Conservation (phyloP, 2,888 invertebrate species). For the Apodemia mormo region DNA sequence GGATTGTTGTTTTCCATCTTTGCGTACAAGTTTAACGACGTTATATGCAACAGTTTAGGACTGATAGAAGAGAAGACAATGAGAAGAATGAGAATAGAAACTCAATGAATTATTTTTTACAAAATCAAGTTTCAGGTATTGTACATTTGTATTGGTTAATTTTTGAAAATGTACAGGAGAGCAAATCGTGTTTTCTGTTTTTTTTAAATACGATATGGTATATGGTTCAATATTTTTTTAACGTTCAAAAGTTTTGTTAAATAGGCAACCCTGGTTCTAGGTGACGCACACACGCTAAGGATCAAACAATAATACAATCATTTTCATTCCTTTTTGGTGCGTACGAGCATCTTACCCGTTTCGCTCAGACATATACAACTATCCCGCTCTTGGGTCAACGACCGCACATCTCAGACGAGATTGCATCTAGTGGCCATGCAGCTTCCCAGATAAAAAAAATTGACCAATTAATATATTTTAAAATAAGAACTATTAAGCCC, state of each 20-base stretch:
- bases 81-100: too few relatives aligned
- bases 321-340: conserved; percentile 79
- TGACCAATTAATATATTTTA: conserved; percentile 69
- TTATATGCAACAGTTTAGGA: too few relatives aligned
- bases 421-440: conserved; percentile 78
- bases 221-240: not conserved
- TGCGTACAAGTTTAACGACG: too few relatives aligned
- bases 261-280: not conserved
- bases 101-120: too few relatives aligned
- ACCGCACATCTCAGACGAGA: conserved; percentile 77
- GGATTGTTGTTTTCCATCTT: too few relatives aligned
- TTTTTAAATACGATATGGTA: too few relatives aligned
- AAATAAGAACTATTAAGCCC: conserved; percentile 1
- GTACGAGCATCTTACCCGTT: conserved; percentile 73
- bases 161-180: too few relatives aligned
- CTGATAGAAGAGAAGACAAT: too few relatives aligned
- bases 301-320: conserved; percentile 75
- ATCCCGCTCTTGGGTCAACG: conserved; percentile 70
- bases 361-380: conserved; percentile 54
- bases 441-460: conserved; percentile 75
- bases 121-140: too few relatives aligned
- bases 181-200: too few relatives aligned
- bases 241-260: not conserved
- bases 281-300: conserved; percentile 52
- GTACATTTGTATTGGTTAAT: too few relatives aligned